Conservation (phyloP, 1,140 invertebrate species). For the Leptinotarsa undecemlineata region DNA sequence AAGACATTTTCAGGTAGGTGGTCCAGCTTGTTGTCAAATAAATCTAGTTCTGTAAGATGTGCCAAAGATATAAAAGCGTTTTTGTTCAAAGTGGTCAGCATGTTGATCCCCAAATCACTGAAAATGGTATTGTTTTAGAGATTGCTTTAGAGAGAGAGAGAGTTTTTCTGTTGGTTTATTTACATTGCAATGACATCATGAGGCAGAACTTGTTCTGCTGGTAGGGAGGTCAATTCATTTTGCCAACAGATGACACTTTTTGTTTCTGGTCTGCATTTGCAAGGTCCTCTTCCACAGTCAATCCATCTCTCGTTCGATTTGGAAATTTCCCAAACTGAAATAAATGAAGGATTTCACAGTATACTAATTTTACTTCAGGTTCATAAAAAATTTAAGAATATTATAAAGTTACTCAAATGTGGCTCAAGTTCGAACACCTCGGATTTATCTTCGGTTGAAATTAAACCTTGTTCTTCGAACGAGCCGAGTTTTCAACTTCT, state of each 20-base stretch:
- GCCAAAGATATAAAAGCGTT: slow-evolving; percentile 72
- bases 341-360: too few relatives aligned
- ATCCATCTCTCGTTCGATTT: slow-evolving; percentile 67
- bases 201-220: slow-evolving; percentile 69
- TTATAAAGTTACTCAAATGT: background rate
- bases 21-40: slow-evolving; percentile 79
- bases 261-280: slow-evolving; percentile 68
- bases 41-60: slow-evolving; percentile 71
- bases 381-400: too few relatives aligned
- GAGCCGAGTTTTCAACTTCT: too few relatives aligned
- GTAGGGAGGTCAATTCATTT: slow-evolving; percentile 64
- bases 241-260: slow-evolving; percentile 75
- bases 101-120: slow-evolving; percentile 77
- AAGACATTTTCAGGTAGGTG: slow-evolving; percentile 76
- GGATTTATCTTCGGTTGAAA: too few relatives aligned
- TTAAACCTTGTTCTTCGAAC: too few relatives aligned
- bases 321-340: slow-evolving; percentile 69
- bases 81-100: slow-evolving; percentile 72
- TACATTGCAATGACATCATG: slow-evolving; percentile 71
- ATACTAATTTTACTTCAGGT: too few relatives aligned
- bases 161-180: slow-evolving; percentile 40
- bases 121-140: slow-evolving; percentile 40
- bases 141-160: too few relatives aligned
- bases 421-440: background rate
- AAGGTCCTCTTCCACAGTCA: slow-evolving; percentile 70